Evolutionary conservation across 1,140 invertebrate genomes (phyloP).

Genomic region (Drosophila setifemur): DNA sequence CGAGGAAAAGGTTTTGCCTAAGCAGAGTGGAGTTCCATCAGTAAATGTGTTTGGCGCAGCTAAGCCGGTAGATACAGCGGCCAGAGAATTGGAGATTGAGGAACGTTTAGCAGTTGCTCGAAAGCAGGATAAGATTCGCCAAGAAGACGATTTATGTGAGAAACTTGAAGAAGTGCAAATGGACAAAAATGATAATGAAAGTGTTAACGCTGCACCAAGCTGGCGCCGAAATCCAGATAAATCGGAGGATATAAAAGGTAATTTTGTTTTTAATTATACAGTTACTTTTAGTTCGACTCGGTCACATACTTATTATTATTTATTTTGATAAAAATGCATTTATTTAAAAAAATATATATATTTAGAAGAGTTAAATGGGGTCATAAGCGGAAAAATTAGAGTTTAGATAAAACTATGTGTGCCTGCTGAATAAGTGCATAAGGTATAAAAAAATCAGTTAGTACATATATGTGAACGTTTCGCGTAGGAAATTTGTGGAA

Average conservation of each 20-base stretch:
- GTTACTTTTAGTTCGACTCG: no score
- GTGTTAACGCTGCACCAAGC: conserved; percentile 40
- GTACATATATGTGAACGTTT: no score
- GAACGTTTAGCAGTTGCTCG: conserved; percentile 85
- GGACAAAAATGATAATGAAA: conserved; percentile 70
- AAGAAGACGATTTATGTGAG: conserved; percentile 70
- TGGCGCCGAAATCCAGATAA: conserved; percentile 53
- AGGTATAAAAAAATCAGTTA: no score
- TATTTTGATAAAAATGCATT: no score
- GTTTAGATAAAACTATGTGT: no score
- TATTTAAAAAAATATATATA: no score
- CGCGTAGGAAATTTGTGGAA: no score
- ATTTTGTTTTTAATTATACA: no score
- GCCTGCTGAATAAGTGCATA: no score
- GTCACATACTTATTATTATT: background rate
- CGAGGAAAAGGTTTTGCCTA: no score
- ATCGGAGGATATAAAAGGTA: conserved; percentile 43
- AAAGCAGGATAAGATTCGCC: conserved; percentile 52
- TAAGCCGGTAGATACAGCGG: conserved; percentile 96
- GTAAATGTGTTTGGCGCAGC: conserved; percentile 94
- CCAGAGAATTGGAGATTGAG: conserved; percentile 89
- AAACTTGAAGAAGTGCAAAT: conserved; percentile 58
- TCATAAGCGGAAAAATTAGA: no score
- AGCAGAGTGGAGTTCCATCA: conserved; percentile 84
- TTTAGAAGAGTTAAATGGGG: no score